Evolutionary conservation across 1,140 invertebrate species (phyloP), one percentile per base, ranked within the genome.

Genomic region (Panagrolaimus sp.): DNA sequence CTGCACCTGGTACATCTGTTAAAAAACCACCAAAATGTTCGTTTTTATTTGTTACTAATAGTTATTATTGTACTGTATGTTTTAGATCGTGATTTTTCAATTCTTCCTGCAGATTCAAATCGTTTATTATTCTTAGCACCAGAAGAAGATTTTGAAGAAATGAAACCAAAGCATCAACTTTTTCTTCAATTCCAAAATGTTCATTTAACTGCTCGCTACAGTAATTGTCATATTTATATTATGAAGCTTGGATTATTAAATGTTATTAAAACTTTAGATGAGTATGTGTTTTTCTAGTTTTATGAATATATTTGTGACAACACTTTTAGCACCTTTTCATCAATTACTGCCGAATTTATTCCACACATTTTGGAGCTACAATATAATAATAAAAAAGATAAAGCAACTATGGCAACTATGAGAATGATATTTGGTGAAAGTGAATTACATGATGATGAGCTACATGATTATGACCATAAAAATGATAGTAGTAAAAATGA

Each of bases 291-390:
- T 20, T 20, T 23, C 0, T 70, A 11, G 5, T 53, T 13, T 0
- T 5, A 11, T 9, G 5, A 0, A 25, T n/a, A 27, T 20, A n/a
- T 27, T 9, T 47, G n/a, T n/a, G n/a, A n/a, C n/a, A n/a, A n/a
- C n/a, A n/a, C n/a, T 23, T 76, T 42, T 25, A 74, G 74, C 4
- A 16, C 45, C 7, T 67, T 69, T 65, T 75, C 72, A 20, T 74
- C 70, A 38, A 66, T 76, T 27, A 76, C 79, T 43, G 74, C 76
- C 31, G 74, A 76, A 67, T 51, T 76, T 23, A 77, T 76, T 45
- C 72, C 74, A 13, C 46, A 42, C 65, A 38, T 76, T 23, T 31
- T 74, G 44, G 46, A 72, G 16, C 25, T 20, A 45, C 74, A 74
- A 44, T 73, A 25, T 23, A 16, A 16, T n/a, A n/a, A n/a, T 27